Evolutionary conservation across 2,888 invertebrate genomes (phyloP).

Genomic region (Caenorhabditis virilis): DNA sequence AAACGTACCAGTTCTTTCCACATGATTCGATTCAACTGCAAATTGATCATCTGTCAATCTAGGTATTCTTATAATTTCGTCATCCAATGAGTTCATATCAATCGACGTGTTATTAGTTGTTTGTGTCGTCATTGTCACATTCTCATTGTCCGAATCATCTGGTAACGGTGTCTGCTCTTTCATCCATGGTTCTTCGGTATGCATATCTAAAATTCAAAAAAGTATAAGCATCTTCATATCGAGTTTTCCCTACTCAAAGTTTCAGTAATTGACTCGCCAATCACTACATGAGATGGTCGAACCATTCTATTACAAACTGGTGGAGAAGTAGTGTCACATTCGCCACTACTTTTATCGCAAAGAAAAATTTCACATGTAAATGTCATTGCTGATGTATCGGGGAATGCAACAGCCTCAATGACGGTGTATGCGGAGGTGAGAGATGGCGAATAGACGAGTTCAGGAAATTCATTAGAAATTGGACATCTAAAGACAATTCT

Average conservation of each 20-base stretch:
- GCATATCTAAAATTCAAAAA: no score
- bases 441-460: conserved; percentile 53
- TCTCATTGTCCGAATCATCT: neutral
- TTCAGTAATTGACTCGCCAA: neutral
- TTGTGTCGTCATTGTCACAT: no score
- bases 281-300: neutral
- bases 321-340: conserved; percentile 60
- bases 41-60: conserved; percentile 19
- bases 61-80: neutral
- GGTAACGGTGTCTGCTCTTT: conserved; percentile 25
- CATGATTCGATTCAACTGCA: conserved; percentile 27
- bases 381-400: conserved; percentile 56
- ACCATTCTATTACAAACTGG: conserved; percentile 18
- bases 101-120: conserved; percentile 3
- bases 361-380: conserved; percentile 65
- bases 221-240: no score
- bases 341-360: conserved; percentile 61
- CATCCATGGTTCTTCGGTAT: conserved; percentile 33
- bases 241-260: neutral
- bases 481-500: conserved; percentile 53
- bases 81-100: neutral
- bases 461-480: conserved; percentile 53
- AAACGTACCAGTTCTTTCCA: neutral
- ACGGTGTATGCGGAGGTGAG: conserved; percentile 59
- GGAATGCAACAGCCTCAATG: conserved; percentile 62